Conservation (phyloP, 2,113 vertebrate species). For the Hemiprocne comata region DNA sequence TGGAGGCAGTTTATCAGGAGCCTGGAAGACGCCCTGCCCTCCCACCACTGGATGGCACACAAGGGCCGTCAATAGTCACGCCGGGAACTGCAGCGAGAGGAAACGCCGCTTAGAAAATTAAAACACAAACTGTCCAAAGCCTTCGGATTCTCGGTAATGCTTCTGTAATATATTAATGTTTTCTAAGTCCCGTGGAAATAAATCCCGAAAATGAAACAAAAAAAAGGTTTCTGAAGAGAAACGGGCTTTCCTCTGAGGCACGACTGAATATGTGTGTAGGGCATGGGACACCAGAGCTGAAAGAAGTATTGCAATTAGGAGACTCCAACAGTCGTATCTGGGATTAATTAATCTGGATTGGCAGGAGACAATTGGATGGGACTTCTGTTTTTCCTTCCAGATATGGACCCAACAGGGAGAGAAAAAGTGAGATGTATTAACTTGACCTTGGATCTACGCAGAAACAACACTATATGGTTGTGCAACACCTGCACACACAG, state of each 20-base stretch:
- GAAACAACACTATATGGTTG: not conserved
- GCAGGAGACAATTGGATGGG: not conserved
- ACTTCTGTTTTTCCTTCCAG: not conserved
- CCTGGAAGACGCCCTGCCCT: not conserved
- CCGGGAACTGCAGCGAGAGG: not conserved
- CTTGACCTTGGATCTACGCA: not conserved
- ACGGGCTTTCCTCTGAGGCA: not conserved
- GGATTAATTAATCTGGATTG: not conserved
- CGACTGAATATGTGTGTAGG: not conserved
- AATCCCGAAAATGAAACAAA: not conserved
- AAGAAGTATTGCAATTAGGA: not conserved
- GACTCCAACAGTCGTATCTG: not conserved
- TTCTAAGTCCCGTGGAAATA: slow-evolving; percentile 24
- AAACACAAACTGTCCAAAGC: not conserved
- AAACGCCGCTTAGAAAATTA: not conserved
- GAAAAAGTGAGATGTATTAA: not conserved
- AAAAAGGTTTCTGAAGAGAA: slow-evolving; percentile 18
- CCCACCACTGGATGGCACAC: slow-evolving; percentile 69
- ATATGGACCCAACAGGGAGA: not conserved
- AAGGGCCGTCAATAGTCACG: slow-evolving; percentile 18
- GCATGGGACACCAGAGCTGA: not conserved
- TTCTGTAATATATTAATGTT: slow-evolving; percentile 13
- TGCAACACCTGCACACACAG: not conserved
- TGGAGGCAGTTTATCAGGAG: not conserved
- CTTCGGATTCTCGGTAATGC: not conserved